A percentile compares a stretch with the other conserved stretches of the same genome.
Evolutionary conservation across 2,888 invertebrate genomes (phyloP).

Genomic region (Brachypalpus laphriformis): DNA sequence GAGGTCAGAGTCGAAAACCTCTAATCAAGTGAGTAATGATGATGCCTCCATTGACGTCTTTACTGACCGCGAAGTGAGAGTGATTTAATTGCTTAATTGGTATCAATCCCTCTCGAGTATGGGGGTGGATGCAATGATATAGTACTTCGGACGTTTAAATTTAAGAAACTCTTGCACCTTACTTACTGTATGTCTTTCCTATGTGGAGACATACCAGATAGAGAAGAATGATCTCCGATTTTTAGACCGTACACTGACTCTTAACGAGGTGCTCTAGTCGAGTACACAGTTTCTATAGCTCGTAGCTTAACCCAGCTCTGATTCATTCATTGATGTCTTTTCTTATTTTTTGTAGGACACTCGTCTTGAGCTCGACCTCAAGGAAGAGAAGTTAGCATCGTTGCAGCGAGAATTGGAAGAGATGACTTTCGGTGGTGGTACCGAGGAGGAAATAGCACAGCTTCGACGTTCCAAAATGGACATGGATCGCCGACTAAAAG

Average conservation of each 20-base stretch:
- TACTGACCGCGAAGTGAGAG: constrained; percentile 9
- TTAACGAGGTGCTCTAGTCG: no score
- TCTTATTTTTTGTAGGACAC: constrained; percentile 86
- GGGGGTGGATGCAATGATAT: background rate
- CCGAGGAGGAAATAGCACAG: constrained; percentile 93
- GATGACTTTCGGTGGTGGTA: constrained; percentile 89
- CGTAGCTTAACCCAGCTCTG: no score
- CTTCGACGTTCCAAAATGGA: constrained; percentile 93
- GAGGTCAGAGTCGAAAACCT: constrained; percentile 43
- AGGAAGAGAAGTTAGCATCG: constrained; percentile 92
- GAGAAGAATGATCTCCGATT: no score
- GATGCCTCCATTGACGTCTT: background rate
- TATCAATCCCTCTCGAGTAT: constrained; percentile 30
- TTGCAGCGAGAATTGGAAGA: constrained; percentile 94
- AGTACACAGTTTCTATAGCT: no score
- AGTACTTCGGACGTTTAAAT: background rate
- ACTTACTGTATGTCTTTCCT: no score
- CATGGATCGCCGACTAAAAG: constrained; percentile 91
- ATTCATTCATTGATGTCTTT: no score
- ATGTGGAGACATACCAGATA: no score
- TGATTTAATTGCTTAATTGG: constrained; percentile 58
- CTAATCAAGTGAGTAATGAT: constrained; percentile 33
- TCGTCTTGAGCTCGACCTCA: constrained; percentile 93
- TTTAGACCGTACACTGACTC: no score
- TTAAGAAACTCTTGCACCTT: background rate